Evolutionary conservation across 1,140 invertebrate genomes (phyloP), one percentile per base, ranked within the genome.

Genomic region (Apis cerana): DNA sequence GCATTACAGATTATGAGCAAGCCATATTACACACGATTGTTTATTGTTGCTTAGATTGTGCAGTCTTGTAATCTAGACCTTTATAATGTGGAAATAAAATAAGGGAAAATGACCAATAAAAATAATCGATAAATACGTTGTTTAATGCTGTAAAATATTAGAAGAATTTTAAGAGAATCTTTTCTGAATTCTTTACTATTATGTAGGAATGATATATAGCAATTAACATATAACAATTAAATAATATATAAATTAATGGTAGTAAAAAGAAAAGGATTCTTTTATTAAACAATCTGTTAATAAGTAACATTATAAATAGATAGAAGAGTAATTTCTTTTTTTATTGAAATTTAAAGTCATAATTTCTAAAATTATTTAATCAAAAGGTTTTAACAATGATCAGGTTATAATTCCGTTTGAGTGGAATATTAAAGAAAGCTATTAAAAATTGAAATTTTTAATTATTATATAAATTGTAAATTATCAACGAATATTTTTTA

Each of bases 1-100:
- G 61, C 50, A 69, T 88, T 88, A 84, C 85, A 43, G 74, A 87
- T 87, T 86, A 61, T 82, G 58, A 70, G 54, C 64, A 76, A 85
- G 27, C 8, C 50, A 70, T 75, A 62, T 64, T 59, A 75, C 62
- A 48, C 27, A 13, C 50, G 19, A n/a, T 13, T 82, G 58, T 62
- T 82, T 62, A 76, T 48, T 48, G 72, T 15, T 62, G 15, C 33
- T 4, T 61, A 21, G 19, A 50, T 68, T 27, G 33, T 15, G 12
- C 33, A 72, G 19, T 21, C 3, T 72, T 8, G 12, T 58, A 21
- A 56, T 13, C 11, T 10, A 43, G 54, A 1, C 48, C 13, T n/a
- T 0, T 48, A 5, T 21, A 12, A 48, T 13, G 65, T 33, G 33
- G 15, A 9, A 33, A 21, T 15, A 50, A 56, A 71, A 54, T 71